Evolutionary conservation across 2,888 invertebrate species (phyloP).

Genomic region (Escarpia spicata): DNA sequence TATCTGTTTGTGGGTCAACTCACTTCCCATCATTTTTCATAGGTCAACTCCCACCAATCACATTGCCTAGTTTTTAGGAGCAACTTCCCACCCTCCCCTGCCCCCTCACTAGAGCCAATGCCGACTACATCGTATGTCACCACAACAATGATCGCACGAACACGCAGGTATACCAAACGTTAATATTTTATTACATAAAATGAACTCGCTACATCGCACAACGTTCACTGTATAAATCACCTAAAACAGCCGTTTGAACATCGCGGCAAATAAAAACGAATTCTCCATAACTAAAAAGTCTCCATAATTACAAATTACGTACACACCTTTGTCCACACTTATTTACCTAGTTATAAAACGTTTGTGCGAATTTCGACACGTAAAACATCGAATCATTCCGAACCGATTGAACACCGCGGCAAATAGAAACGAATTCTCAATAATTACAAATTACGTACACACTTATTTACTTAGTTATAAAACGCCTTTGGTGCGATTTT

Average conservation of each 20-base stretch:
- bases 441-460: too few species aligned
- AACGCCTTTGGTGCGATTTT: neutral
- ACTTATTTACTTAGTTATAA: neutral
- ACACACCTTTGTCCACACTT: neutral
- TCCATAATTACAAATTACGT: neutral
- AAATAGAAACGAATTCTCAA: too few species aligned
- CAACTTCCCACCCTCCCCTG: too few species aligned
- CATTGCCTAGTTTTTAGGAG: too few species aligned
- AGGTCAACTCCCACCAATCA: too few species aligned
- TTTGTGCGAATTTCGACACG: neutral
- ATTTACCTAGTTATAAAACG: neutral
- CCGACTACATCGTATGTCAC: neutral
- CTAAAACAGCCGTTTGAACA: neutral
- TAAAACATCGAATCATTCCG: too few species aligned
- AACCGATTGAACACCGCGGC: too few species aligned
- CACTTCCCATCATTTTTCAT: too few species aligned
- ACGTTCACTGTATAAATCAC: neutral
- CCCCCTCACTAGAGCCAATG: neutral
- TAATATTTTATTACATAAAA: conserved; percentile 3
- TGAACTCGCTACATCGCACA: neutral
- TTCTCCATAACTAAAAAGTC: neutral
- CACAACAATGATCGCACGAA: neutral
- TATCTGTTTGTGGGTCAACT: too few species aligned
- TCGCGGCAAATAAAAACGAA: neutral
- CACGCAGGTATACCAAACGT: neutral